Evolutionary conservation across 1,140 invertebrate genomes (phyloP).

Genomic region (Leptopilina boulardi): DNA sequence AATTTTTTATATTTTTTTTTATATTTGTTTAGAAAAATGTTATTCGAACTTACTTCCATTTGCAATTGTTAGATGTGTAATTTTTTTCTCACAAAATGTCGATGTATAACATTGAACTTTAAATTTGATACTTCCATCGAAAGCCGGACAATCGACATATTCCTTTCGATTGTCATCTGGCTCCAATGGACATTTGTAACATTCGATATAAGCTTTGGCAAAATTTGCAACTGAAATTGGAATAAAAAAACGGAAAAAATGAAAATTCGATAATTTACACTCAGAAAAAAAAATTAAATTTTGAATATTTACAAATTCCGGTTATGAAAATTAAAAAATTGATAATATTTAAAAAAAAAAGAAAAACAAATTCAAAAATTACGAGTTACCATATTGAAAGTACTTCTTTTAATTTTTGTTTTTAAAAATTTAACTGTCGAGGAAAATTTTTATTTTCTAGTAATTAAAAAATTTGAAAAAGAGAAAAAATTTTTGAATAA

Average conservation of each 20-base stretch:
- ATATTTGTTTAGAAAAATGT: constrained; percentile 17
- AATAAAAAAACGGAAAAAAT: neutral
- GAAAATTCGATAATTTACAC: too few species aligned
- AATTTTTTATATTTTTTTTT: neutral
- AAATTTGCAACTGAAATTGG: neutral
- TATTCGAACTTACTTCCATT: constrained; percentile 77
- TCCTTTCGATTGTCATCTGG: constrained; percentile 65
- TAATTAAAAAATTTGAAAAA: neutral
- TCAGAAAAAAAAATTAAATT: too few species aligned
- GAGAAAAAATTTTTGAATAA: neutral
- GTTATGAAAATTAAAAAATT: too few species aligned
- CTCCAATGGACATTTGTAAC: constrained; percentile 83
- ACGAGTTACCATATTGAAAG: too few species aligned
- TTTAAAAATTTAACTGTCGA: too few species aligned
- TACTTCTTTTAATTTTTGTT: too few species aligned
- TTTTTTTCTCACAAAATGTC: constrained; percentile 87
- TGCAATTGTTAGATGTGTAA: constrained; percentile 78
- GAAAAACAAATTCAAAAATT: too few species aligned
- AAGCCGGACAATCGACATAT: constrained; percentile 72
- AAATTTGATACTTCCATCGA: constrained; percentile 81
- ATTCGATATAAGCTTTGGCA: constrained; percentile 61
- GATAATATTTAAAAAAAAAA: too few species aligned
- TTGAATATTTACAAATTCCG: too few species aligned
- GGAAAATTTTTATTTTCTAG: too few species aligned
- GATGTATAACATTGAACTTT: constrained; percentile 86